A percentile compares a stretch with the other conserved stretches of the same genome.
phyloP scores from a whole-genome alignment of 2,797 vertebrate species.

The Danio aesculapii region DNA sequence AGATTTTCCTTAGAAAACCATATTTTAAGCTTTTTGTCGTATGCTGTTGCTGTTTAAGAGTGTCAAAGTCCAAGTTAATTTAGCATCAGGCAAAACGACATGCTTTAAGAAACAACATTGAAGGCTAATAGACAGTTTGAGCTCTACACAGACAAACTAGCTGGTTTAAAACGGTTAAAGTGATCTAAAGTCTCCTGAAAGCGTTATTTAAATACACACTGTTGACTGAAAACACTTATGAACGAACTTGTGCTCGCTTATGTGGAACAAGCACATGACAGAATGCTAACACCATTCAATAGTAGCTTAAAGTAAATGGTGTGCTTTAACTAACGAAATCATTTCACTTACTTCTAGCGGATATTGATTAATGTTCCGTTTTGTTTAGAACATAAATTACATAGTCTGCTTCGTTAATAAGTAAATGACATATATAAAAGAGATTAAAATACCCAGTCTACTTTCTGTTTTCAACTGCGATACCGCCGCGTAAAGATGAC shows the following conservation, averaged over 20 bases:
- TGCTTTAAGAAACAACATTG: neutral
- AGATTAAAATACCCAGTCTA: neutral
- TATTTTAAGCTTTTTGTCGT: no score
- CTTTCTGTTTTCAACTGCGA: neutral
- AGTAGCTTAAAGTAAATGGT: no score
- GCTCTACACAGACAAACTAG: neutral
- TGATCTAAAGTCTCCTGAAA: neutral
- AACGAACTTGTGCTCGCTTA: neutral
- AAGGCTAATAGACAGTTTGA: neutral
- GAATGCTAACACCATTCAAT: slow-evolving; percentile 6
- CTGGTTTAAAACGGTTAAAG: neutral
- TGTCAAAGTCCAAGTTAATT: neutral
- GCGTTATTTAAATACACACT: neutral
- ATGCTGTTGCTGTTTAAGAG: no score
- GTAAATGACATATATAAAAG: no score
- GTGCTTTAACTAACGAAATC: neutral
- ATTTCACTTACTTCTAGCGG: slow-evolving; percentile 20
- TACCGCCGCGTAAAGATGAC: neutral
- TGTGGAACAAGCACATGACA: neutral
- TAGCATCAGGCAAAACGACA: neutral
- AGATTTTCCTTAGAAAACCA: neutral
- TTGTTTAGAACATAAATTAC: neutral
- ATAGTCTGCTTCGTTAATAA: neutral
- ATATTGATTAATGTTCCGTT: no score
- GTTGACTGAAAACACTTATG: neutral